phyloP scores from a whole-genome alignment of 2,113 vertebrate genomes.

The Limanda limanda region DNA sequence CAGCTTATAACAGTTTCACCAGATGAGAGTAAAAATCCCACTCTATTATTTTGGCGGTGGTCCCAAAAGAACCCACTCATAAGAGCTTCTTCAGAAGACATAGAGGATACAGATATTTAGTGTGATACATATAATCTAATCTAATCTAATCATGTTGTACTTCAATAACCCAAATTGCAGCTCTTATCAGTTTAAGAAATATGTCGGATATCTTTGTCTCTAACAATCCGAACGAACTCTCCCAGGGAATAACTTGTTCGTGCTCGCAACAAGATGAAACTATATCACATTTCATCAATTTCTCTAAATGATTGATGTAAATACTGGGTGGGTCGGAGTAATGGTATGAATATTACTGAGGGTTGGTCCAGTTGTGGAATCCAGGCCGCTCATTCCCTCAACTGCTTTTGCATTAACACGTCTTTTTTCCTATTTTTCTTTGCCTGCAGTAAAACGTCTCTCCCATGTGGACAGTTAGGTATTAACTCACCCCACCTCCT shows the following conservation, averaged over 20 bases:
- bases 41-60: neutral
- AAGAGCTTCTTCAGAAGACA: neutral
- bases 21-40: neutral
- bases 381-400: slow-evolving; percentile 52
- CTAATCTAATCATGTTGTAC: neutral
- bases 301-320: slow-evolving; percentile 56
- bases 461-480: slow-evolving; percentile 49
- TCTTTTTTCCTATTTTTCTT: slow-evolving; percentile 50
- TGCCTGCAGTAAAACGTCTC: slow-evolving; percentile 61
- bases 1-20: neutral
- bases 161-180: too few relatives aligned
- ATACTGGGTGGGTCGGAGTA: slow-evolving; percentile 57
- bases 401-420: slow-evolving; percentile 60
- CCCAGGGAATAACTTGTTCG: slow-evolving; percentile 26
- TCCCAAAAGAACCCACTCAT: neutral
- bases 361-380: slow-evolving; percentile 54
- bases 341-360: slow-evolving; percentile 70
- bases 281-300: slow-evolving; percentile 53
- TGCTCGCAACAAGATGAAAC: slow-evolving; percentile 41
- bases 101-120: neutral
- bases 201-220: slow-evolving; percentile 28
- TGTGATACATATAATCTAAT: neutral
- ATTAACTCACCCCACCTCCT: slow-evolving; percentile 11
- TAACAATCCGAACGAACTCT: slow-evolving; percentile 34
- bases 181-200: slow-evolving; percentile 12